Conservation (phyloP, 1,140 invertebrate genomes). For the Cepaea nemoralis region DNA sequence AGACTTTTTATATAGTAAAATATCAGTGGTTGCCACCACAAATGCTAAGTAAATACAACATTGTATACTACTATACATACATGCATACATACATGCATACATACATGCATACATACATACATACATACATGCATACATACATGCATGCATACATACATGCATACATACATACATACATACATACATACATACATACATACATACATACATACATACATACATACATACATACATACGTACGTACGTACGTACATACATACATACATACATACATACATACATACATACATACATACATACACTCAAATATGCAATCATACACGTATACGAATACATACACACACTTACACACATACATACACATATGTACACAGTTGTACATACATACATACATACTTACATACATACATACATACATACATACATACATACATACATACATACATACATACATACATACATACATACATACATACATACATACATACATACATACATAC, state of each 20-base stretch:
- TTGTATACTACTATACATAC: too few species aligned
- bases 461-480: neutral
- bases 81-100: too few species aligned
- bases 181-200: constrained; percentile 11
- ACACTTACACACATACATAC: neutral
- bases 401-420: neutral
- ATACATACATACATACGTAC: neutral
- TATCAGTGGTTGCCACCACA: too few species aligned
- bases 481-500: too few species aligned
- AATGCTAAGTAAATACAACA: too few species aligned
- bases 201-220: constrained; percentile 10
- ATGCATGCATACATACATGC: too few species aligned
- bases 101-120: too few species aligned
- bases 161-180: too few species aligned
- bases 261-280: neutral
- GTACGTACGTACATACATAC: neutral
- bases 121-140: too few species aligned
- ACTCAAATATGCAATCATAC: constrained; percentile 11
- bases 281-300: neutral
- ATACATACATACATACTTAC: neutral
- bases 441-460: neutral
- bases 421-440: neutral
- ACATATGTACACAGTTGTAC: too few species aligned
- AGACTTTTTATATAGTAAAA: too few species aligned
- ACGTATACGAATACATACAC: neutral